Base-by-base conservation (phyloP, 2,888 invertebrate species). In the Pachydiplax longipennis region DNA sequence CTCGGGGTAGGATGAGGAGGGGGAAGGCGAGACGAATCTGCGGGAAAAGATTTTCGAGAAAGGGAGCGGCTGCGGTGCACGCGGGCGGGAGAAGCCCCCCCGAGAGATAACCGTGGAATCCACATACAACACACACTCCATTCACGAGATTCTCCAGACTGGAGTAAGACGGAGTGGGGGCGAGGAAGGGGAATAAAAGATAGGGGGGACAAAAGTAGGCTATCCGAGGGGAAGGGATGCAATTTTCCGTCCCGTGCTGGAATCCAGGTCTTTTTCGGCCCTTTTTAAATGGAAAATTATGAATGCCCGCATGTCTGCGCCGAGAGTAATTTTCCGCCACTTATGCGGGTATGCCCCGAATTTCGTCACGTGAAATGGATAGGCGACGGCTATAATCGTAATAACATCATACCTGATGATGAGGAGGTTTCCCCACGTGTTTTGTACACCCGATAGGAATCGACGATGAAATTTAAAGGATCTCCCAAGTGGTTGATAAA, bases 21-120 rank as follows among this genome's bases (percentile, higher is more conserved):
- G 25, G 82, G 15, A 58, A 12, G 58, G 83, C 83, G 58, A 83
- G 58, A 83, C 44, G 83, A 83, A 83, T 83, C 58, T 58, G 58
- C 83, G 83, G 58, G 15, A 58, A 22, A 58, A 25, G 83, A n/a
- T 37, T 40, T 44, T 37, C 37, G 37, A 81, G 81, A 81, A 44
- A 81, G 81, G 73, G 73, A 73, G 73, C 73, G 73, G 73, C 40
- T 35, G 81, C 40, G 40, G 22, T 81, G 8, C 40, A 35, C 53
- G 53, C 82, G 15, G 53, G 18, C 18, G 83, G 40, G 40, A 37
- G 22, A 81, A 44, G 35, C 53, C 83, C 31, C 53, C 15, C 58
- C 15, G 31, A 25, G 82, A 81, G 81, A 37, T 40, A 40, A 40
- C 37, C 81, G 37, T 22, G 81, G 37, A 81, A 37, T 81, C 37